Conservation (phyloP, 2,797 vertebrate genomes). For the Enteromius unitaeniatus region DNA sequence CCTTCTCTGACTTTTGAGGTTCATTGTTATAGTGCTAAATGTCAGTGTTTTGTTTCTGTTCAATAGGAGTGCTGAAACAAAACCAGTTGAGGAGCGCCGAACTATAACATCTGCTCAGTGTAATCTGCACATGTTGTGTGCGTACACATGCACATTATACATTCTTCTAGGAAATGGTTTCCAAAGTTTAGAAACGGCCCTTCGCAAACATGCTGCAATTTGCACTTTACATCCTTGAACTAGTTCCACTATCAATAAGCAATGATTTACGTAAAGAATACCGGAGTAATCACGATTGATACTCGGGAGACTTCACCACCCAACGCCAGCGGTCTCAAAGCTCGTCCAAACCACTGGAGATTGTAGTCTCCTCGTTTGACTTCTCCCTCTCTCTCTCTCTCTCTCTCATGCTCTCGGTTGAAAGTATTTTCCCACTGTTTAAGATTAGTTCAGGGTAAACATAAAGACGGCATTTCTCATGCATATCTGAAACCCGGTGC, state of each 20-base stretch:
- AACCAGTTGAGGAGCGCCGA: background rate
- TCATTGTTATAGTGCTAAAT: background rate
- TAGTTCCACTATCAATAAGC: constrained; percentile 29
- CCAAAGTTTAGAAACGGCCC: background rate
- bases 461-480: constrained; percentile 56
- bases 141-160: background rate
- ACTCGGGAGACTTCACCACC: constrained; percentile 26
- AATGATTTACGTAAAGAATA: constrained; percentile 22
- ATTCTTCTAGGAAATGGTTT: constrained; percentile 5
- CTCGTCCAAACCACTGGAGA: constrained; percentile 47
- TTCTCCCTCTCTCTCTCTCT: constrained; percentile 17
- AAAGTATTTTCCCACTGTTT: constrained; percentile 63
- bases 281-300: constrained; percentile 11
- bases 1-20: background rate
- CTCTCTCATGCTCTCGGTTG: background rate
- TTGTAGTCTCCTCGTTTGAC: constrained; percentile 50
- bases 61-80: background rate
- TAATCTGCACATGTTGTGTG: constrained; percentile 14
- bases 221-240: constrained; percentile 9
- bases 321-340: constrained; percentile 21
- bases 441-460: constrained; percentile 61
- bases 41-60: background rate
- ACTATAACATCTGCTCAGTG: constrained; percentile 12
- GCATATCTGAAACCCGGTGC: constrained; percentile 45
- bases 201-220: background rate